These are phyloP conservation scores for Drosophila diplacantha DNA, from an alignment of 2,888 invertebrate genomes.

Conservation along the genomic window DNA sequence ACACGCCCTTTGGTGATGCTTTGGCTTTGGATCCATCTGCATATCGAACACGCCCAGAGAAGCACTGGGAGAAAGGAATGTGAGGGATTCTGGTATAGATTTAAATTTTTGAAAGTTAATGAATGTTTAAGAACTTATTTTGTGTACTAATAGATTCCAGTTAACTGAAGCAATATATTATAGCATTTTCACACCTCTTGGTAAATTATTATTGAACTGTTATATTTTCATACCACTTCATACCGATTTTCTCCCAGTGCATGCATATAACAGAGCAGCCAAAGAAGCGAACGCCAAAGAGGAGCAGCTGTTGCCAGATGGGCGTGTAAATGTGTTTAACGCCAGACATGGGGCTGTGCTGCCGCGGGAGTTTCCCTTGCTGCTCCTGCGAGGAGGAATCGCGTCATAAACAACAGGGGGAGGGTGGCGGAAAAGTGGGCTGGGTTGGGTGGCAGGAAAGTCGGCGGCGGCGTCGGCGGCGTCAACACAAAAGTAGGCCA, in stretches of 20 bases:
- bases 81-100: background rate
- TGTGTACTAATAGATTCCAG: background rate
- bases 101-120: background rate
- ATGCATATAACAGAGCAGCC: slow-evolving; percentile 43
- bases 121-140: background rate
- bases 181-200: background rate
- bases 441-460: slow-evolving; percentile 7
- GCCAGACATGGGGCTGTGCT: slow-evolving; percentile 39
- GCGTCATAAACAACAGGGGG: slow-evolving; percentile 30
- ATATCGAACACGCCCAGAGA: slow-evolving; percentile 11
- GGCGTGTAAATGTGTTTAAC: slow-evolving; percentile 62
- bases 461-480: slow-evolving; percentile 9
- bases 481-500: slow-evolving; percentile 56
- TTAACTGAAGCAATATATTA: background rate
- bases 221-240: background rate
- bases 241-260: slow-evolving; percentile 1
- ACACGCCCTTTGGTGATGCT: slow-evolving; percentile 13
- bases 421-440: slow-evolving; percentile 1
- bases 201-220: background rate
- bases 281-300: slow-evolving; percentile 39
- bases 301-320: slow-evolving; percentile 67
- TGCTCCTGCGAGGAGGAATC: slow-evolving; percentile 4
- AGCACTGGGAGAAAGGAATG: slow-evolving; percentile 2
- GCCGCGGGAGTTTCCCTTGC: slow-evolving; percentile 26
- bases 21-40: slow-evolving; percentile 4